A percentile compares a stretch with the other conserved stretches of the same genome.
Conservation (phyloP, 2,888 invertebrate species). For the Xylota segnis region DNA sequence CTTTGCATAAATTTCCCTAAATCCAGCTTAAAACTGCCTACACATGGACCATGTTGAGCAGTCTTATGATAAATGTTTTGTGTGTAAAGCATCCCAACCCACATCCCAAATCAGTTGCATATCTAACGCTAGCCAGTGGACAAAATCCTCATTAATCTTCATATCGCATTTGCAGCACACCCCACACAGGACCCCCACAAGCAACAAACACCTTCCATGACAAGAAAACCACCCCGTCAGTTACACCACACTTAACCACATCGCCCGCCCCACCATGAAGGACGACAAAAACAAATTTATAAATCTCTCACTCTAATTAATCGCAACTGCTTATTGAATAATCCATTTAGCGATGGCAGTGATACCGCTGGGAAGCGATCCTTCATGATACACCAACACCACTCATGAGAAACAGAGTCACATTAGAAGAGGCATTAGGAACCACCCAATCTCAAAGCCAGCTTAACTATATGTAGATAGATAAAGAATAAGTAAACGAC, state of each 20-base stretch:
- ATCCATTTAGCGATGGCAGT: conserved; percentile 52
- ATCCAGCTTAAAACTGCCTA: conserved; percentile 17
- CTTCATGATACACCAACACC: background rate
- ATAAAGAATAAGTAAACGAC: conserved; percentile 48
- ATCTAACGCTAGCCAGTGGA: conserved; percentile 36
- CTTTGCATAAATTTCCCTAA: conserved; percentile 18
- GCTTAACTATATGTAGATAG: conserved; percentile 45
- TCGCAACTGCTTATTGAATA: conserved; percentile 74
- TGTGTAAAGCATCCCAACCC: conserved; percentile 17
- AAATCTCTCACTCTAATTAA: conserved; percentile 66
- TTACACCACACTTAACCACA: background rate
- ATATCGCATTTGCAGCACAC: conserved; percentile 42
- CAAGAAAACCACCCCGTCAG: background rate
- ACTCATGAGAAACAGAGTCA: background rate
- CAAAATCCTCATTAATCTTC: conserved; percentile 65
- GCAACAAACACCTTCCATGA: conserved; percentile 16
- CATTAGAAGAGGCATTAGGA: conserved; percentile 21
- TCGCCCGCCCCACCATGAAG: conserved; percentile 9
- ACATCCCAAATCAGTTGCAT: conserved; percentile 16
- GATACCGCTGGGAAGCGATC: conserved; percentile 18
- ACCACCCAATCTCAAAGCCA: conserved; percentile 29
- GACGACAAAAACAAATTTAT: conserved; percentile 58
- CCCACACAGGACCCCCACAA: conserved; percentile 10
- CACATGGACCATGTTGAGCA: conserved; percentile 1
- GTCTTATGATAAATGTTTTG: conserved; percentile 36